phyloP scores from a whole-genome alignment of 1,140 invertebrate species.

The Tetramorium parvispinum region DNA sequence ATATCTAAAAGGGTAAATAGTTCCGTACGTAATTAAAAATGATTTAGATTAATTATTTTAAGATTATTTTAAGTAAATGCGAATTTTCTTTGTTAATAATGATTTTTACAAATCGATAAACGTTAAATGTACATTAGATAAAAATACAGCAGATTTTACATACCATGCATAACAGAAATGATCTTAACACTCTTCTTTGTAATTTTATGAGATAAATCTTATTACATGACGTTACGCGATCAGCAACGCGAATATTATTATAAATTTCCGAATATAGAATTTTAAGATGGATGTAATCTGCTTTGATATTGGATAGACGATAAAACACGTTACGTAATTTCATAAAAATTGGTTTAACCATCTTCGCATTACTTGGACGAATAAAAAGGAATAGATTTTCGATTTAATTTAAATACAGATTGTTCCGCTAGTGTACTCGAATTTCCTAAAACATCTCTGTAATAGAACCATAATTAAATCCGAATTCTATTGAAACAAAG shows the following conservation, averaged over 20 bases:
- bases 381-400: not conserved
- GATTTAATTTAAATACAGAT: not conserved
- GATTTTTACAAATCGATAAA: not conserved
- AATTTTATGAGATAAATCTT: constrained; percentile 1
- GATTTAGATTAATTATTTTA: not conserved
- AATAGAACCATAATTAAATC: constrained; percentile 22
- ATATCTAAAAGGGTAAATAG: not conserved
- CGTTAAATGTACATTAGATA: not conserved
- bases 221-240: not conserved
- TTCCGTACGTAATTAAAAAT: not conserved
- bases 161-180: not conserved
- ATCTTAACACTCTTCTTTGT: not conserved
- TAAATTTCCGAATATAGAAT: not conserved
- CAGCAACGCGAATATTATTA: not conserved
- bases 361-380: not conserved
- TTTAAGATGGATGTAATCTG: not conserved
- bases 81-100: not conserved
- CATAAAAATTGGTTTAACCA: not conserved
- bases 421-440: not conserved
- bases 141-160: not conserved
- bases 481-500: not conserved
- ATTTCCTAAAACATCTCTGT: not conserved
- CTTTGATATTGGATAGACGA: not conserved
- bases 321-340: not conserved
- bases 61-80: not conserved